Evolutionary conservation across 2,113 vertebrate species (phyloP).

Genomic region (Smithornis capensis): DNA sequence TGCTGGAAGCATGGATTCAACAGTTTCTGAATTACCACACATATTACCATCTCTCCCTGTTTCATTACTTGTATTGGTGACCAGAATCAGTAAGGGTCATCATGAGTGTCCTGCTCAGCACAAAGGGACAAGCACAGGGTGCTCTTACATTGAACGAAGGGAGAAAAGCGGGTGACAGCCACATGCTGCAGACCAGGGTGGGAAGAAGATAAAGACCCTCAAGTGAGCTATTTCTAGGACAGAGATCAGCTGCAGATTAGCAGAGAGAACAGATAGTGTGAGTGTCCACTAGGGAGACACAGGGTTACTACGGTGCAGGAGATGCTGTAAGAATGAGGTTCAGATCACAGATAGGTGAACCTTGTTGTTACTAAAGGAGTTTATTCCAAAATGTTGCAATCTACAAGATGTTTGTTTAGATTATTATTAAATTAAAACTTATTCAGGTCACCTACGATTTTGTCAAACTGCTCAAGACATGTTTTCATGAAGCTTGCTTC

Average conservation of each 20-base stretch:
- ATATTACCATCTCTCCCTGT: background rate
- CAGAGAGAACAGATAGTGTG: background rate
- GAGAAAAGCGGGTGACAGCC: background rate
- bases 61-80: background rate
- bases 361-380: background rate
- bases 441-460: background rate
- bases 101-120: background rate
- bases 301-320: background rate
- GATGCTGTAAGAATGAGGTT: background rate
- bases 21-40: background rate
- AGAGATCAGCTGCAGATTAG: background rate
- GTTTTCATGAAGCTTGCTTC: constrained; percentile 8
- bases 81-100: background rate
- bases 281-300: background rate
- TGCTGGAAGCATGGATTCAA: background rate
- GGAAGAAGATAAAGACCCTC: background rate
- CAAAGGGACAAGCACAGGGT: background rate
- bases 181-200: background rate
- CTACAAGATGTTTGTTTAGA: background rate
- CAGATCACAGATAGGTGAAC: background rate
- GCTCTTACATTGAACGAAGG: background rate
- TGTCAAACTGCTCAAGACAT: background rate
- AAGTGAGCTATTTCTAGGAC: background rate
- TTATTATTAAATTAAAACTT: constrained; percentile 3
- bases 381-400: background rate